Conservation (phyloP, 1,140 invertebrate genomes). For the Cepaea nemoralis region DNA sequence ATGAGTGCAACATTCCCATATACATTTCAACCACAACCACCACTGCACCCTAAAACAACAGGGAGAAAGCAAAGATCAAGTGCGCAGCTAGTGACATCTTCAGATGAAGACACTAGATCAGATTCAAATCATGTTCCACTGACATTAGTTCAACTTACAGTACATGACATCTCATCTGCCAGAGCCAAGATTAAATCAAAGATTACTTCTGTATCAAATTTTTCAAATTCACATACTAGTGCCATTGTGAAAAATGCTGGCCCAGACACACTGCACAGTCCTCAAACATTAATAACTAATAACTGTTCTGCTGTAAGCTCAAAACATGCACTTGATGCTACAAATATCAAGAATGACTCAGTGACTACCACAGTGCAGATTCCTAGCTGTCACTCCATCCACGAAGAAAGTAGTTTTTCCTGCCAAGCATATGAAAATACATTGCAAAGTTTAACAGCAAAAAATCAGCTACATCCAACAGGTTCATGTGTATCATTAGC, state of each 20-base stretch:
- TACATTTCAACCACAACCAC: slow-evolving; percentile 42
- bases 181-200: not conserved
- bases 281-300: slow-evolving; percentile 20
- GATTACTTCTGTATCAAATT: not conserved
- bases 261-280: not conserved
- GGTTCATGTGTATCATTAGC: slow-evolving; percentile 71
- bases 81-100: slow-evolving; percentile 56
- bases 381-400: not conserved
- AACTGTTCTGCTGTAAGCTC: not conserved
- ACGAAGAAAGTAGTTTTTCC: not conserved
- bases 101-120: slow-evolving; percentile 58
- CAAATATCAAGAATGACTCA: not conserved
- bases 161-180: not conserved
- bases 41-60: slow-evolving; percentile 42
- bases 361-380: not conserved
- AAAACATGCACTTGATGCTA: not conserved
- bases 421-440: not conserved
- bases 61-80: slow-evolving; percentile 65
- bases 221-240: not conserved
- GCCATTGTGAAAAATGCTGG: not conserved
- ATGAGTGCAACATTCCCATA: slow-evolving; percentile 26
- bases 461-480: not conserved
- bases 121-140: slow-evolving; percentile 43
- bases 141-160: slow-evolving; percentile 41
- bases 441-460: not conserved